Evolutionary conservation across 1,140 invertebrate genomes (phyloP).

Genomic region (Holcopasites calliopsidis): DNA sequence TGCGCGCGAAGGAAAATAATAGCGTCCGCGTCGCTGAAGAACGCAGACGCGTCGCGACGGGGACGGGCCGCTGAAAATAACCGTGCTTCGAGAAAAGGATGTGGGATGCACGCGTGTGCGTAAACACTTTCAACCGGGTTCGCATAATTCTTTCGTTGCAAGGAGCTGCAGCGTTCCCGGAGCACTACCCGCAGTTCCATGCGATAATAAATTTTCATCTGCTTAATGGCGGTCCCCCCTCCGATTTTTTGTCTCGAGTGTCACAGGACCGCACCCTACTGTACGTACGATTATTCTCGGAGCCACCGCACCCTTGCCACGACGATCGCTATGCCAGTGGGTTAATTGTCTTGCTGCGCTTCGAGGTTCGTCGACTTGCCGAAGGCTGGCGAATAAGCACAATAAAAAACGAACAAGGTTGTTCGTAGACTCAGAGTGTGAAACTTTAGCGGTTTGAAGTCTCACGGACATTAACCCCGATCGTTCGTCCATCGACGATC

Average conservation of each 20-base stretch:
- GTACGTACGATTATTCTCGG: slow-evolving; percentile 43
- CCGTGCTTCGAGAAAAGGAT: not conserved
- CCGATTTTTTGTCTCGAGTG: slow-evolving; percentile 54
- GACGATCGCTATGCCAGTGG: slow-evolving; percentile 39
- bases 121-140: not conserved
- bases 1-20: slow-evolving; percentile 54
- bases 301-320: slow-evolving; percentile 24
- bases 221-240: slow-evolving; percentile 43
- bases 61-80: slow-evolving; percentile 34
- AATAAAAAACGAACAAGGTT: not conserved
- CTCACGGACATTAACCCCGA: not conserved
- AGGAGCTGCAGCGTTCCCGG: not conserved
- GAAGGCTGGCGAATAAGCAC: slow-evolving; percentile 13
- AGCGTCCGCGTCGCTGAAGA: slow-evolving; percentile 38
- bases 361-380: not conserved
- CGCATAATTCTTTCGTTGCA: not conserved
- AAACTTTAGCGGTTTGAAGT: too few species aligned
- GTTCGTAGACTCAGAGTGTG: too few species aligned
- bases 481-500: not conserved
- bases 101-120: slow-evolving; percentile 17
- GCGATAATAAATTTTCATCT: slow-evolving; percentile 56
- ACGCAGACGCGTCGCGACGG: slow-evolving; percentile 47
- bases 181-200: not conserved
- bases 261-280: slow-evolving; percentile 36
- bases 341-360: slow-evolving; percentile 16